Conservation (phyloP, 2,888 invertebrate species). For the Pelosia muscerda region DNA sequence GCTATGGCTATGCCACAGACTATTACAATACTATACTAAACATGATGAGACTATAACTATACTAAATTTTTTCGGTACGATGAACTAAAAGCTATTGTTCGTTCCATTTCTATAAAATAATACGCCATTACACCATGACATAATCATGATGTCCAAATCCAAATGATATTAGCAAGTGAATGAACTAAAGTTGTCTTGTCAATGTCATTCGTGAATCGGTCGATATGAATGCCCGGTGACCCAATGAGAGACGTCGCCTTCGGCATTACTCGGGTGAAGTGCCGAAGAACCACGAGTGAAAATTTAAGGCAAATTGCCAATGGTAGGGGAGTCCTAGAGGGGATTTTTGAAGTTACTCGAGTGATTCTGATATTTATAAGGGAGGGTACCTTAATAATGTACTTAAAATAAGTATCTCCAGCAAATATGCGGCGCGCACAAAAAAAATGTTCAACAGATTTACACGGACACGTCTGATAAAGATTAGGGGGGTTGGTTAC, state of each 20-base stretch:
- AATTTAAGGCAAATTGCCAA: not conserved
- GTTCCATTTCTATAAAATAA: constrained; percentile 7
- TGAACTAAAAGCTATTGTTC: constrained; percentile 6
- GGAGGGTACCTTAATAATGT: too few relatives aligned
- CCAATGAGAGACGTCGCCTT: constrained; percentile 29
- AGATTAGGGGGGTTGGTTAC: too few relatives aligned
- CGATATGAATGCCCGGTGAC: constrained; percentile 45
- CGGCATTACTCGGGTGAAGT: not conserved
- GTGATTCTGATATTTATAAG: too few relatives aligned
- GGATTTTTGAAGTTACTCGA: too few relatives aligned
- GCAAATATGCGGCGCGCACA: too few relatives aligned
- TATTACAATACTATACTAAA: not conserved
- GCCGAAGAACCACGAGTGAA: not conserved
- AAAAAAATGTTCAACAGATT: too few relatives aligned
- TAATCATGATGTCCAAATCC: constrained; percentile 15
- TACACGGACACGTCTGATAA: too few relatives aligned
- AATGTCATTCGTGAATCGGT: constrained; percentile 40
- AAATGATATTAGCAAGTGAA: constrained; percentile 36
- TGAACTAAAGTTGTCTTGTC: constrained; percentile 35
- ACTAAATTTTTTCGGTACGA: not conserved
- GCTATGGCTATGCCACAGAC: not conserved
- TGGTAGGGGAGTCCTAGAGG: too few relatives aligned
- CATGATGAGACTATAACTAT: not conserved
- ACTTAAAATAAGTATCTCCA: too few relatives aligned
- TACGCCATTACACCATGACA: constrained; percentile 30